Conservation (phyloP, 2,888 invertebrate species). For the Oithona nana region DNA sequence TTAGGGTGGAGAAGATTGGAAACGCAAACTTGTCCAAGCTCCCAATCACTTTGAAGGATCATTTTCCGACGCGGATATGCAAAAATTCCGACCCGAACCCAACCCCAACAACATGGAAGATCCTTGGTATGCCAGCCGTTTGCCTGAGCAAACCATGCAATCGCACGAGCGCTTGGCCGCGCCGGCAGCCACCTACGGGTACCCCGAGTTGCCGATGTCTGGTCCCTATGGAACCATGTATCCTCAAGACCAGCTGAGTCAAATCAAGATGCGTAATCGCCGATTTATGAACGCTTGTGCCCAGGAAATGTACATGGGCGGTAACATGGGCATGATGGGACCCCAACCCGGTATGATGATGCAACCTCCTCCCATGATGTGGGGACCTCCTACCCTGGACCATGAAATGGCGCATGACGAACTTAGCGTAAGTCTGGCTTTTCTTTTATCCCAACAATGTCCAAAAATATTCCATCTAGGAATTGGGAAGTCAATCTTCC, state of each 20-base stretch:
- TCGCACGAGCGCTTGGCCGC: background rate
- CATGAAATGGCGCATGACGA: background rate
- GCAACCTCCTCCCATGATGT: background rate
- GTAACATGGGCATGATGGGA: background rate
- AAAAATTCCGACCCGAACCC: conserved; percentile 13
- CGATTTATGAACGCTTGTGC: conserved; percentile 1
- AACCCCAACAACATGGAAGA: conserved; percentile 3
- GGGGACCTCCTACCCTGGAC: background rate
- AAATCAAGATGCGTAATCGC: conserved; percentile 11
- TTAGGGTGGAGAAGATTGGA: conserved; percentile 10
- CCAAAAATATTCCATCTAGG: too few relatives aligned
- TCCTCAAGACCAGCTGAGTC: conserved; percentile 10
- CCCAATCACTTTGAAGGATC: conserved; percentile 8
- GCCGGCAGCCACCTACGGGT: background rate
- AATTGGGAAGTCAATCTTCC: too few relatives aligned
- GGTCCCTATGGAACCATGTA: background rate
- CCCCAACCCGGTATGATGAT: background rate
- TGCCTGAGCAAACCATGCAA: background rate
- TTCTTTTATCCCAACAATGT: too few relatives aligned
- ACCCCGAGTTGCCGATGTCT: background rate
- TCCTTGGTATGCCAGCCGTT: background rate
- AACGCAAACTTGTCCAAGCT: conserved; percentile 11
- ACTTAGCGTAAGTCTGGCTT: background rate
- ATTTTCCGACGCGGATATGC: conserved; percentile 16
- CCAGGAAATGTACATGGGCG: background rate